Base-by-base conservation (phyloP, 2,797 vertebrate genomes). In the Esox masquinongy region DNA sequence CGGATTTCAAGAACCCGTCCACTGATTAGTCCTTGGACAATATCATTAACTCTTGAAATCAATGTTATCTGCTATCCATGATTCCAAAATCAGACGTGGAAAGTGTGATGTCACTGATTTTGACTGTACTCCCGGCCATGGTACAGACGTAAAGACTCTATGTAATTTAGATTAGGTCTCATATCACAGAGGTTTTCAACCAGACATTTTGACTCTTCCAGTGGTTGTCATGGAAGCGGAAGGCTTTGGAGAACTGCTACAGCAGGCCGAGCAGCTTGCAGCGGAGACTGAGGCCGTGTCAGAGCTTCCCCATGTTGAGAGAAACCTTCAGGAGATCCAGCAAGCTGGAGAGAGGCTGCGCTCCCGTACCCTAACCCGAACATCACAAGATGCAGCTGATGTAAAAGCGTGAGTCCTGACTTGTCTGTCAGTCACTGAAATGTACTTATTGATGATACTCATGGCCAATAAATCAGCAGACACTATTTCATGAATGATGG, bases 231-330 rank as follows among this genome's bases (percentile, higher is more conserved):
- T 99, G 97, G 98, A 99, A 77, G 90, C 93, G 0, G 98, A 99
- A 77, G 97, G 97, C 5, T 99, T 99, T 63, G 97, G 95, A 24
- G 98, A 99, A 86, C 96, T 99, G 34, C 94, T 99, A 84, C 97
- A 99, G 92, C 98, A 99, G 85, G 98, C 98, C 1, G 97, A 99
- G 79, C 97, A 99, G 92, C 95, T 99, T 14, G 98, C 97, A 14
- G 98, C 98, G 0, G 98, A 99, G 91, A 99, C 97, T 0, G 97
- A 98, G 79, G 98, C 98, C 0, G 96, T 98, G 73, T 97, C 97
- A 0, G 98, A 99, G 90, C 93, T 99, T 68, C 98, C 98, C 0
- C 98, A 97, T 0, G 96, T 99, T 0, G 97, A 98, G 68, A 94
- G 97, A 72, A 99, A 96, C 90, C 95, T 99, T 19, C 97, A 94